Evolutionary conservation across 2,797 vertebrate genomes (phyloP).

Genomic region (Poeciliopsis infans): DNA sequence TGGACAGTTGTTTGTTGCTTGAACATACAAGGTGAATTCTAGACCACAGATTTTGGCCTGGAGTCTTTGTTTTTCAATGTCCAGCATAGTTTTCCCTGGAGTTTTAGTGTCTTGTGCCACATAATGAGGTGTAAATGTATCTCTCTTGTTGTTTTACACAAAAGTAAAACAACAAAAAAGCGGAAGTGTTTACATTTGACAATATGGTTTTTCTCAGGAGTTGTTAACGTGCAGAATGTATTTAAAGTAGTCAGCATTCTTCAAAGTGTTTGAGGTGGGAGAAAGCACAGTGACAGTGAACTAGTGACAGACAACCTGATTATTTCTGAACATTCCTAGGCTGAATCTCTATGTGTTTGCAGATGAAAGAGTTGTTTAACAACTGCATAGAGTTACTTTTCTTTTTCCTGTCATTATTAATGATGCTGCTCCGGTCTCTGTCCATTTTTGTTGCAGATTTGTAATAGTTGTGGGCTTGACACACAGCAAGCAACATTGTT

Average conservation of each 20-base stretch:
- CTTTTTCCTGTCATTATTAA: neutral
- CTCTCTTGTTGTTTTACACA: neutral
- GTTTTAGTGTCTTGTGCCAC: neutral
- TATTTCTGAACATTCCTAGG: neutral
- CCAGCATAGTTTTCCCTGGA: neutral
- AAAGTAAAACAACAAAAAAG: too few relatives aligned
- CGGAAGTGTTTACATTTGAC: neutral
- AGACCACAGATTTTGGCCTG: slow-evolving; percentile 42
- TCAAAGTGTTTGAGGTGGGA: neutral
- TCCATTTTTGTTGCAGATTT: neutral
- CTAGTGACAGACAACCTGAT: neutral
- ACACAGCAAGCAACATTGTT: too few relatives aligned
- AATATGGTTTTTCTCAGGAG: neutral
- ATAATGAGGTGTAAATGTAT: neutral
- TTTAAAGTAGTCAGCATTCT: neutral
- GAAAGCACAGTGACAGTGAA: neutral
- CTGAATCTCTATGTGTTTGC: neutral
- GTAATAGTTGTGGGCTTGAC: neutral
- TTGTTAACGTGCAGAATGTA: neutral
- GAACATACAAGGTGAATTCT: slow-evolving; percentile 39
- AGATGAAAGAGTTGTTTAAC: neutral
- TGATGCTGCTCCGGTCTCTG: neutral
- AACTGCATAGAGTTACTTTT: neutral
- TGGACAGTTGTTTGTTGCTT: slow-evolving; percentile 44
- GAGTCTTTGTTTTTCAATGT: neutral